phyloP scores from a whole-genome alignment of 2,888 invertebrate species.

The Cataglyphis altisquamis region DNA sequence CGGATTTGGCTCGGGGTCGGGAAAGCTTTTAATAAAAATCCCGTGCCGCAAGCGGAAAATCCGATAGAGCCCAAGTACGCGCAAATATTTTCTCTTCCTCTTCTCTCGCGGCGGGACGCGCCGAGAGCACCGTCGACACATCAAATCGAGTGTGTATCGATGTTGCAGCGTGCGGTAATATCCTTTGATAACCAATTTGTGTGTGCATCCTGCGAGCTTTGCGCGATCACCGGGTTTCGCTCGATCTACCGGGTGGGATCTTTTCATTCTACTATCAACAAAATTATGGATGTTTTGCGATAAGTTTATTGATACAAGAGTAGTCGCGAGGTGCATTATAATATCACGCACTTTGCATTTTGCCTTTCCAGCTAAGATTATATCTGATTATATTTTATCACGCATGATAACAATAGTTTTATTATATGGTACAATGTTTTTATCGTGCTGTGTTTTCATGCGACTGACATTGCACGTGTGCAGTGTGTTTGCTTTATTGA shows the following conservation, averaged over 20 bases:
- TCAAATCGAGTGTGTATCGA: conserved; percentile 83
- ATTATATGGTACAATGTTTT: neutral
- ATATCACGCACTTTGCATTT: neutral
- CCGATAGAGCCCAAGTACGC: conserved; percentile 81
- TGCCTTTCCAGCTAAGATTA: neutral
- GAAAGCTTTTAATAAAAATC: conserved; percentile 81
- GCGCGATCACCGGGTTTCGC: conserved; percentile 68
- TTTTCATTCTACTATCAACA: conserved; percentile 62
- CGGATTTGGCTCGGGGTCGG: conserved; percentile 70
- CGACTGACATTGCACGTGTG: neutral
- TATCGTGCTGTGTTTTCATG: neutral
- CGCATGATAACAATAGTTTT: neutral
- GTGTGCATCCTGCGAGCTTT: conserved; percentile 78
- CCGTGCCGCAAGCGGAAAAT: conserved; percentile 81
- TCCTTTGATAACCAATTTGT: conserved; percentile 85
- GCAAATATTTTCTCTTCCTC: conserved; percentile 82
- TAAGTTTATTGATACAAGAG: neutral
- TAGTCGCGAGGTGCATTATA: neutral
- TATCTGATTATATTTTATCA: neutral
- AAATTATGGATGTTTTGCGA: conserved; percentile 50
- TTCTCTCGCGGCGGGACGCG: conserved; percentile 69
- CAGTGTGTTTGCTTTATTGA: neutral
- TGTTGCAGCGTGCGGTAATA: conserved; percentile 79
- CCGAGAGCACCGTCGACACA: conserved; percentile 77
- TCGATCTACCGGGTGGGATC: conserved; percentile 72